Evolutionary conservation across 1,140 invertebrate species (phyloP).

Genomic region (Drosophila repletoides): DNA sequence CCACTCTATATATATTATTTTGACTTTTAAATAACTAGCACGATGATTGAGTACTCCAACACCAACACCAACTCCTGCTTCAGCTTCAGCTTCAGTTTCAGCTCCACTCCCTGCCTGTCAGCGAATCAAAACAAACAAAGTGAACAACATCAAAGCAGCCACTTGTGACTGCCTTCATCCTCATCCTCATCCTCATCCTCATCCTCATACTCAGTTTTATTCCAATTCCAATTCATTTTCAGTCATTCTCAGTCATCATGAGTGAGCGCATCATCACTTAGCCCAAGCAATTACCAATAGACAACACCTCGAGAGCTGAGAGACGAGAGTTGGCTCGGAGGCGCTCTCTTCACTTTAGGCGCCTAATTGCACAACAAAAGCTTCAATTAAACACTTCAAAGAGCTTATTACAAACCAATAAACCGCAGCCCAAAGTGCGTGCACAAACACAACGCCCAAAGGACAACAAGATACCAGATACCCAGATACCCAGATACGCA

Average conservation of each 20-base stretch:
- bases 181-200: neutral
- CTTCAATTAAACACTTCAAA: conserved; percentile 81
- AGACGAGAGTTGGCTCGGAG: neutral
- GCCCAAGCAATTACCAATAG: conserved; percentile 35
- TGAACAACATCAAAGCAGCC: conserved; percentile 29
- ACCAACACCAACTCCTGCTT: neutral
- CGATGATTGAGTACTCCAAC: conserved; percentile 14
- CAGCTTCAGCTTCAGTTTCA: neutral
- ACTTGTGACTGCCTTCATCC: neutral
- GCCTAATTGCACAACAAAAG: conserved; percentile 80
- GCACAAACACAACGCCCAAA: conserved; percentile 34
- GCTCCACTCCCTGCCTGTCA: neutral
- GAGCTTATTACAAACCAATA: conserved; percentile 80
- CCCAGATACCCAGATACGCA: conserved; percentile 17
- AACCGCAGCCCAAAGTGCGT: conserved; percentile 61
- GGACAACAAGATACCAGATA: conserved; percentile 20
- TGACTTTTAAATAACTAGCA: conserved; percentile 26
- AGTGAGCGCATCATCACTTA: conserved; percentile 26
- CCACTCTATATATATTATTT: conserved; percentile 6
- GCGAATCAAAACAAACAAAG: conserved; percentile 3
- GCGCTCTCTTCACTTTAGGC: conserved; percentile 55
- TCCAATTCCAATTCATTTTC: conserved; percentile 2
- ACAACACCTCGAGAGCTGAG: conserved; percentile 30
- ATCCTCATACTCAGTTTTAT: neutral
- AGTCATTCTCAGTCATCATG: conserved; percentile 5